Conservation (phyloP, 2,888 invertebrate species). For the Drosophila borborema region DNA sequence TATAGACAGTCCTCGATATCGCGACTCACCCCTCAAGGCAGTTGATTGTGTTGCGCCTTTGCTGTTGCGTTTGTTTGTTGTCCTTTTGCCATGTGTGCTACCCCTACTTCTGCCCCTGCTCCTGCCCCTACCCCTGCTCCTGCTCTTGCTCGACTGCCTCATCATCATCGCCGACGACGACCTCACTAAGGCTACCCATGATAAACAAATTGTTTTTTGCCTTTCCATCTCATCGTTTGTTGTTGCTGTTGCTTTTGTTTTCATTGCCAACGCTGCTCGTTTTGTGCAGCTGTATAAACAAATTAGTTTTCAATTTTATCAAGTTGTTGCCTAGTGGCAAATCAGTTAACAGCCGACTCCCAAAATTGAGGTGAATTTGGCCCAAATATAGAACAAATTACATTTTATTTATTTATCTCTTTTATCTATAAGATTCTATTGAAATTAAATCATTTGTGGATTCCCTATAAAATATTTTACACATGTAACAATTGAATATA, state of each 20-base stretch:
- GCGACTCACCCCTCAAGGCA: conserved; percentile 13
- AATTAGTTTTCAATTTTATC: conserved; percentile 79
- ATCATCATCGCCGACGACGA: conserved; percentile 49
- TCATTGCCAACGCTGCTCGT: conserved; percentile 71
- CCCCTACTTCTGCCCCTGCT: background rate
- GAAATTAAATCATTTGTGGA: background rate
- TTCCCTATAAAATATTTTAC: no score
- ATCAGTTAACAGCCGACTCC: conserved; percentile 38
- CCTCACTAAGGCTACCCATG: conserved; percentile 73
- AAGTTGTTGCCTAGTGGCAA: conserved; percentile 58
- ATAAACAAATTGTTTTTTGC: conserved; percentile 74
- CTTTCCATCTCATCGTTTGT: conserved; percentile 5
- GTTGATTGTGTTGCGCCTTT: conserved; percentile 37
- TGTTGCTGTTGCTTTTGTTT: conserved; percentile 52
- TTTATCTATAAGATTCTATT: background rate
- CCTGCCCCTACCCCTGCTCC: conserved; percentile 20
- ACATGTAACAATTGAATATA: no score
- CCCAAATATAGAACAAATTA: background rate
- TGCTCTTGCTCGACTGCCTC: conserved; percentile 41
- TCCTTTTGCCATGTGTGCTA: conserved; percentile 59
- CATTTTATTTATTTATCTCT: background rate
- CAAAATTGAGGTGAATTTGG: background rate
- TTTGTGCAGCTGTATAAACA: conserved; percentile 82
- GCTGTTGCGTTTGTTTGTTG: conserved; percentile 68
- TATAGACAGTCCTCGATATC: background rate